Conservation (phyloP, 2,888 invertebrate species). For the Junonia oenone region DNA sequence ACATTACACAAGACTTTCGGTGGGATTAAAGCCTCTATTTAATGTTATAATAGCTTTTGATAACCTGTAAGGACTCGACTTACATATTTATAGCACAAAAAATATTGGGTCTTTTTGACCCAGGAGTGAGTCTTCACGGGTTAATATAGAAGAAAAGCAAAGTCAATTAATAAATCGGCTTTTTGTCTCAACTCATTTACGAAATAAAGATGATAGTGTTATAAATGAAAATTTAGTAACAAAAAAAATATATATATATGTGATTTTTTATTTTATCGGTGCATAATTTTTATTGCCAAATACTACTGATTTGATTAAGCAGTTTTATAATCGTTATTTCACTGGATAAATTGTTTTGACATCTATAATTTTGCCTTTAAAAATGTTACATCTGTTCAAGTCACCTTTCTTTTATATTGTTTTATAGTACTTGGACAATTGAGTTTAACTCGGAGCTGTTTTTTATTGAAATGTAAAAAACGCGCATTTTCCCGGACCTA, state of each 20-base stretch:
- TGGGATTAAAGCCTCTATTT: conserved; percentile 17
- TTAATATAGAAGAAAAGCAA: neutral
- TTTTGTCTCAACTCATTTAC: conserved; percentile 4
- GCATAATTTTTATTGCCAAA: neutral
- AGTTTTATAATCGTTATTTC: neutral
- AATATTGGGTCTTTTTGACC: too few species aligned
- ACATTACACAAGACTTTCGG: conserved; percentile 9
- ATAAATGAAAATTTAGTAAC: neutral
- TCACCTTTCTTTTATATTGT: too few species aligned
- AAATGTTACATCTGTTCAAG: too few species aligned
- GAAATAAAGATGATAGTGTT: neutral
- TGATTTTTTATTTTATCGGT: neutral
- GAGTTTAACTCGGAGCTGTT: too few species aligned
- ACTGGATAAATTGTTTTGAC: neutral
- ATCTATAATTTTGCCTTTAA: too few species aligned
- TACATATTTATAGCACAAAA: too few species aligned
- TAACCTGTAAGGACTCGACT: too few species aligned
- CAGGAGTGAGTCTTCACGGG: too few species aligned
- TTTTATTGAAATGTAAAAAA: too few species aligned
- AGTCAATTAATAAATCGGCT: neutral
- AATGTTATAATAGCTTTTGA: neutral
- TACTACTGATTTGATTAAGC: conserved; percentile 1
- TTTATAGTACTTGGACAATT: too few species aligned
- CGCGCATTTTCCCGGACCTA: too few species aligned
- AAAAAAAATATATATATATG: neutral